phyloP scores from a whole-genome alignment of 2,113 vertebrate species.

The Lathamus discolor region DNA sequence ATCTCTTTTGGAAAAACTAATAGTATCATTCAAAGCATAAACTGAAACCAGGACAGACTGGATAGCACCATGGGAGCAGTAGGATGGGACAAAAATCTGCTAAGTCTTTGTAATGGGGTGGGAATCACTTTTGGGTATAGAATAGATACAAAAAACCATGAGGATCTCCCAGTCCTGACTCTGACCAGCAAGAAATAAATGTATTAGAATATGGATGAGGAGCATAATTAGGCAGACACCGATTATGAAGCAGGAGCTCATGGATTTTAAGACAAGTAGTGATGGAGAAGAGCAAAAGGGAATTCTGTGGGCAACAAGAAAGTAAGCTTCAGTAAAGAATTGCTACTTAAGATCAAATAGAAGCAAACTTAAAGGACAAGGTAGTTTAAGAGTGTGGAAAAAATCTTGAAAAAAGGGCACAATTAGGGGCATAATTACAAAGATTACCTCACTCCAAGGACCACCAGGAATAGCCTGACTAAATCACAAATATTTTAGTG shows the following conservation, averaged over 20 bases:
- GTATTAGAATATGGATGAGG: background rate
- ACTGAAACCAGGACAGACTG: background rate
- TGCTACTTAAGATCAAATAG: background rate
- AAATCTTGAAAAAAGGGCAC: background rate
- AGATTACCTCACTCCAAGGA: background rate
- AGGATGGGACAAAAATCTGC: background rate
- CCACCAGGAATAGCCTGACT: background rate
- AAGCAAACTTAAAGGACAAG: background rate
- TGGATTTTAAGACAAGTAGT: background rate
- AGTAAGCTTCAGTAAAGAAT: background rate
- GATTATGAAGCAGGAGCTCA: background rate
- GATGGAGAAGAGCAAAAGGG: background rate
- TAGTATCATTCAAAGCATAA: background rate
- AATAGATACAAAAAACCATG: background rate
- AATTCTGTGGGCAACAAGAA: background rate
- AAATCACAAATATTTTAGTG: background rate
- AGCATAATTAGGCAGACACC: background rate
- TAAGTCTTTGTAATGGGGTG: background rate
- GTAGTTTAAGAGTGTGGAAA: background rate
- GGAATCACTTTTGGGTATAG: background rate
- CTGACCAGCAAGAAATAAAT: background rate
- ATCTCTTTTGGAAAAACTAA: background rate
- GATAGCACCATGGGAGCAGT: background rate
- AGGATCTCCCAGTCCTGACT: background rate
- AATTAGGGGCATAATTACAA: background rate